Evolutionary conservation across 1,140 invertebrate genomes (phyloP), one percentile per base, ranked within the genome.

Genomic region (Mesaphorura yosii): DNA sequence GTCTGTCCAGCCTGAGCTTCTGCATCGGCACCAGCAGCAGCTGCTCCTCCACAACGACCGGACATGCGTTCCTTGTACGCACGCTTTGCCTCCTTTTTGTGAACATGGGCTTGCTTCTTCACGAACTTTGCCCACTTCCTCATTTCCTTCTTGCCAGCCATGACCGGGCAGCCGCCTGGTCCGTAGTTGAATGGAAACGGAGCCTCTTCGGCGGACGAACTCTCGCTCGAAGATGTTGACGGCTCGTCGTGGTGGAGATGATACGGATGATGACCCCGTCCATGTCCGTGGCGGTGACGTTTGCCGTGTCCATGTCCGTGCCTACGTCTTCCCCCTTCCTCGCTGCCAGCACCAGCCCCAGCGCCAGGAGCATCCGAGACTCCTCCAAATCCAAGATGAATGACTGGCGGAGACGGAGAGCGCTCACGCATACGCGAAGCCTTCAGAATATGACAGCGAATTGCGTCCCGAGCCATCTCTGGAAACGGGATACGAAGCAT

Each of bases 401-500:
- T n/a, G n/a, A n/a, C n/a, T n/a, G n/a, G n/a, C n/a, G n/a, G n/a
- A n/a, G n/a, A n/a, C n/a, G n/a, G n/a, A n/a, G n/a, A n/a, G n/a
- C n/a, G n/a, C n/a, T n/a, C n/a, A n/a, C n/a, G n/a, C n/a, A n/a
- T n/a, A n/a, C n/a, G n/a, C n/a, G n/a, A n/a, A n/a, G n/a, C n/a
- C n/a, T n/a, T n/a, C n/a, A n/a, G n/a, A n/a, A n/a, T n/a, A n/a
- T n/a, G n/a, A n/a, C n/a, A n/a, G n/a, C 38, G 31, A 34, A 63
- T 54, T 14, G 57, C 57, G 31, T 55, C 54, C 14, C 42, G 10
- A 26, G 57, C 51, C 34, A 57, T 46, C 34, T 63, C 60, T 10
- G 60, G 60, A 42, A 63, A 63, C 12, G 60, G 23, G 42, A 63
- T 63, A 47, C 60, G 39, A 51, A 63, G 55, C 60, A 63, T 63